Base-by-base conservation (phyloP, 2,113 vertebrate species). In the Salvator merianae region DNA sequence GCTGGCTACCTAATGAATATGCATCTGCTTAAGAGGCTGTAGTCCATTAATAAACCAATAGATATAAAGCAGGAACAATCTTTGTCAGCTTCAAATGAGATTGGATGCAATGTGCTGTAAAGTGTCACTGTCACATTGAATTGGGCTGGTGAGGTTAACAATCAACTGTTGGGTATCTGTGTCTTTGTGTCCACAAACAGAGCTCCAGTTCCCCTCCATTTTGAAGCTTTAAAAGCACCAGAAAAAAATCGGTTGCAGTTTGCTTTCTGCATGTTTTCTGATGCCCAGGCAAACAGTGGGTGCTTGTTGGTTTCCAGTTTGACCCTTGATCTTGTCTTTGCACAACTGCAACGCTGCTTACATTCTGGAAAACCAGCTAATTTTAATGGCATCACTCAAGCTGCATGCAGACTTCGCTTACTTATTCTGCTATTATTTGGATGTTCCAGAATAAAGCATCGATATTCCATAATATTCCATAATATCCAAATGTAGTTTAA, bases 1-100 rank as follows among this genome's bases (percentile, higher is more conserved):
- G 95, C 96, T 97, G 96, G 96, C 95, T 94, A 96, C 91, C 95
- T 97, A 96, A 97, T 97, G 95, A 97, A 97, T 96, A 97, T 97
- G 95, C 97, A 97, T 96, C 96, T 97, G 96, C 94, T 96, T 96
- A 94, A 96, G 93, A 97, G 94, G 93, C 94, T 96, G 94, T 93
- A 95, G 94, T 90, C 94, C 96, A 96, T 97, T 96, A 96, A 97
- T 96, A 96, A 96, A 96, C 95, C 95, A 97, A 92, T 95, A 96
- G 96, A 95, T 95, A 94, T 94, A 95, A 95, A 96, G 91, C 95
- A 95, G 95, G 95, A 96, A 94, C 93, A 93, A 94, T 97, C 94
- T 96, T 93, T 93, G 94, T 97, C 95, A 95, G 95, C 96, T 92
- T 92, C 94, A 93, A 94, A 95, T 91, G 94, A 96, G 95, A 96